A percentile compares a stretch with the other conserved stretches of the same genome.
These are phyloP conservation scores for Mimachlamys varia DNA, from an alignment of 2,888 invertebrate genomes.

Conservation along the genomic window DNA sequence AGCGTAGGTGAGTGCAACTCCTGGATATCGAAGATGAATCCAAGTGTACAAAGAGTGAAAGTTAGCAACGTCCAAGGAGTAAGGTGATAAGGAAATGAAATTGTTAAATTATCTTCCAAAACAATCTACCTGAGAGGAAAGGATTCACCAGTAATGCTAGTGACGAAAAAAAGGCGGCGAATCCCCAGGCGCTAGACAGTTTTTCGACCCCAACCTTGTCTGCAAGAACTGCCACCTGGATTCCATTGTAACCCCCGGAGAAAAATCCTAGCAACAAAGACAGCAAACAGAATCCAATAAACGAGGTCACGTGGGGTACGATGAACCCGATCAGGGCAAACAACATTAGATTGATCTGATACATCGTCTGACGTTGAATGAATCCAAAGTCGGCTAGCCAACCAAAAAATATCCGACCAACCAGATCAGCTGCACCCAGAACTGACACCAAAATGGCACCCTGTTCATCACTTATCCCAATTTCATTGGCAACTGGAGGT, in stretches of 20 bases:
- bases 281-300: constrained; percentile 9
- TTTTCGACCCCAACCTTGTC: constrained; percentile 43
- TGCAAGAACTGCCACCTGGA: constrained; percentile 35
- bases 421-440: constrained; percentile 39
- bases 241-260: constrained; percentile 41
- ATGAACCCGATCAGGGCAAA: constrained; percentile 10
- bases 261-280: constrained; percentile 32
- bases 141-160: constrained; percentile 43
- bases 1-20: too few species aligned
- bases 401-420: constrained; percentile 39
- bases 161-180: constrained; percentile 38
- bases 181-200: constrained; percentile 42
- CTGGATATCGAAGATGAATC: too few species aligned
- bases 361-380: constrained; percentile 1
- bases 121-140: constrained; percentile 34
- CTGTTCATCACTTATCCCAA: constrained; percentile 38
- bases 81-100: too few species aligned
- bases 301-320: neutral
- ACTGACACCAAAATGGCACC: constrained; percentile 42
- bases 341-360: neutral
- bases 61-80: too few species aligned
- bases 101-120: too few species aligned
- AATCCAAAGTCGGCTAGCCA: neutral
- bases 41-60: too few species aligned
- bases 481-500: constrained; percentile 40